These are phyloP conservation scores for Heterotilapia buettikoferi DNA, from an alignment of 2,113 vertebrate species.

Conservation along the genomic window DNA sequence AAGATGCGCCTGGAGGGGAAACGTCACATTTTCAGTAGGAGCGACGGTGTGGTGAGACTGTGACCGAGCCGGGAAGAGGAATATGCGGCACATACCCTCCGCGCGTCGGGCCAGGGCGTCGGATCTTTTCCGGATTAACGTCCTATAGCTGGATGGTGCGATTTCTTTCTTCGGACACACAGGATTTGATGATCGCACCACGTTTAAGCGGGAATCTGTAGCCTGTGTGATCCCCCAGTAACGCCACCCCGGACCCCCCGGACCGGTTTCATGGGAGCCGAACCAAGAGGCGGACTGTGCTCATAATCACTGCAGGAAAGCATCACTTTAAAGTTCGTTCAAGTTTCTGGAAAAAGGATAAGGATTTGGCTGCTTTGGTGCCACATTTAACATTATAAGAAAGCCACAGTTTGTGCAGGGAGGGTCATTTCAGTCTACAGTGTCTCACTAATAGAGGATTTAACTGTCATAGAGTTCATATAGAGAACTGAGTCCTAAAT, in stretches of 20 bases:
- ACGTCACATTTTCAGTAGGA: slow-evolving; percentile 54
- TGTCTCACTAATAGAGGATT: neutral
- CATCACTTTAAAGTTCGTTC: slow-evolving; percentile 45
- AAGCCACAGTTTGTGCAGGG: neutral
- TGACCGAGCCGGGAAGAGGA: slow-evolving; percentile 35
- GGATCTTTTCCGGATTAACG: slow-evolving; percentile 11
- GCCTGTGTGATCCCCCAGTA: slow-evolving; percentile 23
- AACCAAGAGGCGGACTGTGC: slow-evolving; percentile 1
- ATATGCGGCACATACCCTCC: slow-evolving; percentile 46
- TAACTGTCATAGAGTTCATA: neutral
- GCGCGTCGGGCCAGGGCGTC: neutral
- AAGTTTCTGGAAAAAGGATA: neutral
- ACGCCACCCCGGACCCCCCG: slow-evolving; percentile 22
- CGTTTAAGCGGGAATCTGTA: slow-evolving; percentile 34
- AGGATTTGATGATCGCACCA: slow-evolving; percentile 27
- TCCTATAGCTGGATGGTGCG: neutral
- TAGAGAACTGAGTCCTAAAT: neutral
- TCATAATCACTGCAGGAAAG: neutral
- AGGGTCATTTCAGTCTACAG: neutral
- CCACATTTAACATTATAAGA: neutral
- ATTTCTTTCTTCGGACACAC: neutral
- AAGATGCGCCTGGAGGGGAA: slow-evolving; percentile 35
- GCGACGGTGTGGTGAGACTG: slow-evolving; percentile 31
- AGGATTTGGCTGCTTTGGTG: neutral
- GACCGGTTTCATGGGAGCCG: neutral